Base-by-base conservation (phyloP, 2,888 invertebrate genomes). In the Ectobius pallidus region DNA sequence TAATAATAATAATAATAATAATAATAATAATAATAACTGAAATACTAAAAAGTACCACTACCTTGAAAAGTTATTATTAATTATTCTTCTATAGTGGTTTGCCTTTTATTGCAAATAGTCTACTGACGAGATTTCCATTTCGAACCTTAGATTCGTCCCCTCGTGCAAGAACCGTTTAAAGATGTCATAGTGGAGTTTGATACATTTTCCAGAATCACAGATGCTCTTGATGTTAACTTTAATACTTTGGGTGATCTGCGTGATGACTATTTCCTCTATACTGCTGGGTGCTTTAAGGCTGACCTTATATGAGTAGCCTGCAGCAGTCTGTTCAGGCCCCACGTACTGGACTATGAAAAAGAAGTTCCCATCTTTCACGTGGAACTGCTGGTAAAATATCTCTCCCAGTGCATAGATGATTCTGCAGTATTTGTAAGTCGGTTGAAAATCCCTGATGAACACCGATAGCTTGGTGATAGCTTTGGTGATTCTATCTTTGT, bases 311-410 rank as follows among this genome's bases (percentile, higher is more conserved):
- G 16, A 30, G 4, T 30, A 58, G 6, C 9, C 27, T n/a, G 0
- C 1, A n/a, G 30, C 58, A 3, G 14, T 16, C 4, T 1, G 4
- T 32, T 58, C 30, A 6, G 58, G 58, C 4, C 58, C 58, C 2
- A 58, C 58, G 16, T 58, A 30, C 32, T 58, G 58, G 1, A 58
- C 58, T 3, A 58, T 30, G 30, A 58, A 58, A n/a, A n/a, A 58
- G 9, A 58, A 58, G 9, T 14, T 18, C 4, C 30, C 9, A n/a
- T 3, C 58, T n/a, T n/a, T 58, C 4, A 58, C 30, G 3, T 32
- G 25, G 30, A 58, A 58, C n/a, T 58, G 58, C 32, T 58, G 58
- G 27, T 58, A 58, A 18, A 58, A 58, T 16, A 58, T 1, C 4
- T 58, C 58, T 3, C 58, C 58, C 32, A 58, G 11, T 0, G 58